A percentile compares a stretch with the other conserved stretches of the same genome.
Conservation (phyloP, 2,888 invertebrate species). For the Euzetes globulus region DNA sequence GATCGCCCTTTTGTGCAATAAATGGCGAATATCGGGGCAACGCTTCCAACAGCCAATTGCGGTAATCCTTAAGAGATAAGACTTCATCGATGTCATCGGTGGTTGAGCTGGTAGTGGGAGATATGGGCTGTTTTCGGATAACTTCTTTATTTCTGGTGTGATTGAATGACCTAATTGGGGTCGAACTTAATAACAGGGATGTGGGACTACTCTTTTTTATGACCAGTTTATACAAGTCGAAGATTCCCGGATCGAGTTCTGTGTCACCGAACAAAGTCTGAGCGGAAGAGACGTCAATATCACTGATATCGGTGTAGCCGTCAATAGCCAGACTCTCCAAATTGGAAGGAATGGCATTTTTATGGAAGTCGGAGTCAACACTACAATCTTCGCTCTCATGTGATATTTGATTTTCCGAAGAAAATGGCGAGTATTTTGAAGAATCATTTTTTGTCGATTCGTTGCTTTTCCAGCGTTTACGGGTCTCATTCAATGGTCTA, state of each 20-base stretch:
- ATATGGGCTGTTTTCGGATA: not conserved
- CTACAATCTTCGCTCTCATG: not conserved
- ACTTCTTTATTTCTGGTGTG: not conserved
- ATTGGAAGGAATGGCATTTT: not conserved
- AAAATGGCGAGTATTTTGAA: no score
- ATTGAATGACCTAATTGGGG: not conserved
- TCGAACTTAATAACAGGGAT: not conserved
- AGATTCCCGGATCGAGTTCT: not conserved
- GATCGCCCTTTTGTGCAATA: conserved; percentile 8
- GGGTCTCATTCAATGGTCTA: no score
- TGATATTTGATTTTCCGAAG: no score
- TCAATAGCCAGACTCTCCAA: not conserved
- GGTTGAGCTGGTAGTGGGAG: not conserved
- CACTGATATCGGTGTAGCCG: not conserved
- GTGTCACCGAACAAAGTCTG: not conserved
- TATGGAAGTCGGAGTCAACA: no score
- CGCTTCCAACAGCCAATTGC: not conserved
- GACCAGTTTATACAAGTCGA: not conserved
- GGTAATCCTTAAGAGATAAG: not conserved
- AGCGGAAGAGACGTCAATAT: not conserved
- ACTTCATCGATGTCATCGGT: not conserved
- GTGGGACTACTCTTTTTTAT: not conserved
- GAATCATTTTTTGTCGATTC: no score
- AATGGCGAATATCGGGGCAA: conserved; percentile 6
- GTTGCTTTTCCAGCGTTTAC: no score